These are phyloP conservation scores for Siniperca scherzeri DNA, from an alignment of 2,797 vertebrate genomes.

Conservation along the genomic window DNA sequence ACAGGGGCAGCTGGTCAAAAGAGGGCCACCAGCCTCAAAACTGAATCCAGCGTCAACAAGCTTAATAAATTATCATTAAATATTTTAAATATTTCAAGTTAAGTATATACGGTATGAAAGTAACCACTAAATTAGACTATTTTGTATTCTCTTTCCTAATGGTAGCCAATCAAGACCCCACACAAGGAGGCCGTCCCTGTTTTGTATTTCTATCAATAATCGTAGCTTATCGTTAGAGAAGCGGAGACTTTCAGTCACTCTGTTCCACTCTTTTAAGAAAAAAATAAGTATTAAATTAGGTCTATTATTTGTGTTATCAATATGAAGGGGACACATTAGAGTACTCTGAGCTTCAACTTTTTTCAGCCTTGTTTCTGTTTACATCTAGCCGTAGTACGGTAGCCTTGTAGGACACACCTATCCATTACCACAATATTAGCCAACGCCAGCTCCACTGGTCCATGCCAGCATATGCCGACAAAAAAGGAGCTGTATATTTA, in stretches of 20 bases:
- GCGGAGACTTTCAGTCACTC: neutral
- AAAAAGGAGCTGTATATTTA: neutral
- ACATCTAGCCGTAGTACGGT: neutral
- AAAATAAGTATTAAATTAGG: neutral
- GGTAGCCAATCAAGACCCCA: neutral
- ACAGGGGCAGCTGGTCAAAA: neutral
- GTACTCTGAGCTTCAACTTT: neutral
- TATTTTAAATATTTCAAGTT: neutral
- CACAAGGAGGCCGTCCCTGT: neutral
- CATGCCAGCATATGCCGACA: neutral
- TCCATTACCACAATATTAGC: neutral
- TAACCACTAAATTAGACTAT: neutral
- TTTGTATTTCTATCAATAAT: neutral
- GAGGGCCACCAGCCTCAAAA: no score
- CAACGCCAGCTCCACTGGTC: neutral
- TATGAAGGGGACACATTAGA: neutral
- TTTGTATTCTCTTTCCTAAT: neutral
- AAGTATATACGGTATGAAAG: neutral
- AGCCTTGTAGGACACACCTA: neutral
- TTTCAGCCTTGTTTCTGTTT: neutral
- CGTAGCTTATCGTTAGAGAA: neutral
- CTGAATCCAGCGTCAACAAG: neutral
- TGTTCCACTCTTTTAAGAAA: neutral
- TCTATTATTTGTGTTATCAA: neutral
- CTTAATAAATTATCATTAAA: no score